Evolutionary conservation across 1,140 invertebrate genomes (phyloP).

Genomic region (Solen grandis): DNA sequence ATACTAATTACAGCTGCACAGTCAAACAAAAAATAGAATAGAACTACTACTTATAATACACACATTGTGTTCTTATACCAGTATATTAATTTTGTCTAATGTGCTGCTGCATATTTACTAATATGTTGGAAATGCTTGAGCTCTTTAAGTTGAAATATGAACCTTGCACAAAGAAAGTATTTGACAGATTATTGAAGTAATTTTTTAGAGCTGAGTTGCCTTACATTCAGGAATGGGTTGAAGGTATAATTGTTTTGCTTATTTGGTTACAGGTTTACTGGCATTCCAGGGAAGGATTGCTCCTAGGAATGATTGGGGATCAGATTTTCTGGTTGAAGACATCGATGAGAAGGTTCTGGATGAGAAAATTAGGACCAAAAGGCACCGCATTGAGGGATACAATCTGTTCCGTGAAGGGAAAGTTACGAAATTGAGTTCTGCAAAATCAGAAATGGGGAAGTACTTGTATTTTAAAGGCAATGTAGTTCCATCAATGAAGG

Average conservation of each 20-base stretch:
- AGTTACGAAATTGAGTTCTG: not conserved
- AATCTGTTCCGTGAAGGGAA: constrained; percentile 17
- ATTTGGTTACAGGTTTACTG: constrained; percentile 19
- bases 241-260: not conserved
- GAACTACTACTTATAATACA: no score
- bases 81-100: no score
- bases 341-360: constrained; percentile 31
- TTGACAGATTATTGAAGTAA: not conserved
- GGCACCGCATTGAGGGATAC: constrained; percentile 29
- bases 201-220: no score
- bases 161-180: not conserved
- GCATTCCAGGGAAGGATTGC: no score
- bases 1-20: no score
- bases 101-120: no score
- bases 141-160: not conserved
- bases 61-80: no score
- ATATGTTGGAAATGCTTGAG: no score
- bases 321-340: not conserved
- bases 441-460: constrained; percentile 20
- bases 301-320: constrained; percentile 14
- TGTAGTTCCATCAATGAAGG: constrained; percentile 25
- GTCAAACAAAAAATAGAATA: no score
- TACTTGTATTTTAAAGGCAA: constrained; percentile 12
- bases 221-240: no score
- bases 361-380: constrained; percentile 20